Conservation (phyloP, 1,140 invertebrate genomes). For the Radopholus similis region DNA sequence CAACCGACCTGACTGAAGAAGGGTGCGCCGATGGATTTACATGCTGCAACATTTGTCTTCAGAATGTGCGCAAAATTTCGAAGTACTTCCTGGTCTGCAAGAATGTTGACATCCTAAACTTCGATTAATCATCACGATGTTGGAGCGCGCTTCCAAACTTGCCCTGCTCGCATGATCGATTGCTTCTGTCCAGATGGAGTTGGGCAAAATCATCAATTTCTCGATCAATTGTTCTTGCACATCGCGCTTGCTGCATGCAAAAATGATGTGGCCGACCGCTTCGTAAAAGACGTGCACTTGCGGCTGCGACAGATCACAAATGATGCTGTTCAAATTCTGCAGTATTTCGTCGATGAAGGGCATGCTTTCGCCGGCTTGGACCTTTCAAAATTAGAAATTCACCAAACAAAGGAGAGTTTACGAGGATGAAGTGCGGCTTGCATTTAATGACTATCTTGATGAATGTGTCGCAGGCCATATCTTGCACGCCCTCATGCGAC, state of each 20-base stretch:
- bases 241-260: conserved; percentile 78
- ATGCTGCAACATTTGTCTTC: conserved; percentile 96
- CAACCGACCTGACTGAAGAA: conserved; percentile 77
- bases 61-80: conserved; percentile 95
- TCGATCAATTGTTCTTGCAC: conserved; percentile 89
- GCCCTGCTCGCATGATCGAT: conserved; percentile 85
- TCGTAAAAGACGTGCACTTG: conserved; percentile 99
- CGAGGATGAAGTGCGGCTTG: conserved; percentile 84
- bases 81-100: conserved; percentile 91
- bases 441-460: conserved; percentile 99
- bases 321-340: conserved; percentile 88
- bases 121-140: background rate
- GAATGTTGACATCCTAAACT: conserved; percentile 78
- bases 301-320: conserved; percentile 94
- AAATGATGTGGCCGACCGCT: conserved; percentile 98
- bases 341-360: conserved; percentile 99
- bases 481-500: conserved; percentile 91
- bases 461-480: conserved; percentile 99
- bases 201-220: conserved; percentile 93
- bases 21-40: conserved; percentile 89
- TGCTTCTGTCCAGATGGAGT: conserved; percentile 98
- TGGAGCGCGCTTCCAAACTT: conserved; percentile 57
- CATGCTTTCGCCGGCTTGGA: conserved; percentile 89
- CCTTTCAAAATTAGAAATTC: conserved; percentile 60
- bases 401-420: conserved; percentile 31